A percentile compares a stretch with the other conserved stretches of the same genome.
phyloP scores from a whole-genome alignment of 2,888 invertebrate species.

The Limnephilus marmoratus region DNA sequence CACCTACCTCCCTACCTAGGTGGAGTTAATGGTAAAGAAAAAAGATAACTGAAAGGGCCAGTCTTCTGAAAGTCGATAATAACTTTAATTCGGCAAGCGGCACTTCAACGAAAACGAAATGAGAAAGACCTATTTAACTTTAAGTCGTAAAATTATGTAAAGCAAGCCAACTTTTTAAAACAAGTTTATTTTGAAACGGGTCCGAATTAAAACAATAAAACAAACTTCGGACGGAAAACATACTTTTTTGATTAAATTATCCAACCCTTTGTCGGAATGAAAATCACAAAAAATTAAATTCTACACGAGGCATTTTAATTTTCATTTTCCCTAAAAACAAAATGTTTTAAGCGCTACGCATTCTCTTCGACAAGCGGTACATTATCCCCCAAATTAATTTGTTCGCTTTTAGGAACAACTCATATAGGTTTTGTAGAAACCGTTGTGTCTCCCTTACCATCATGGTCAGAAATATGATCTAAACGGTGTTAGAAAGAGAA shows the following conservation, averaged over 20 bases:
- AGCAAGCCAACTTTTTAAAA: background rate
- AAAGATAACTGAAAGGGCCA: background rate
- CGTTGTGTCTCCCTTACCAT: no score
- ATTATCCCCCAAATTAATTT: background rate
- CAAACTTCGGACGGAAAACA: background rate
- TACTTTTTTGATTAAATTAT: background rate
- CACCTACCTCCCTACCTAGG: no score
- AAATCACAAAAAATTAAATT: background rate
- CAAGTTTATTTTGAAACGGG: background rate
- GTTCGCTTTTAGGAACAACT: no score
- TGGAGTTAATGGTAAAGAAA: no score
- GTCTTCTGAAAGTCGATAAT: background rate
- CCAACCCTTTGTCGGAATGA: background rate
- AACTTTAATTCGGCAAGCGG: background rate
- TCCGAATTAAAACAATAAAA: background rate
- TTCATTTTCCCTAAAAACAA: background rate
- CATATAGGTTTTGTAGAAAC: no score
- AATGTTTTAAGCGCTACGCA: background rate
- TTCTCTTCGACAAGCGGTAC: background rate
- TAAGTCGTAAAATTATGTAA: background rate
- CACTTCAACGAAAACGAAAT: background rate
- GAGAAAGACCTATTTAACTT: background rate
- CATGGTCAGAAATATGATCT: no score
- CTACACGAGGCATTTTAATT: background rate
- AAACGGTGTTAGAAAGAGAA: no score